phyloP scores from a whole-genome alignment of 2,797 vertebrate species.

The Falco columbarius region DNA sequence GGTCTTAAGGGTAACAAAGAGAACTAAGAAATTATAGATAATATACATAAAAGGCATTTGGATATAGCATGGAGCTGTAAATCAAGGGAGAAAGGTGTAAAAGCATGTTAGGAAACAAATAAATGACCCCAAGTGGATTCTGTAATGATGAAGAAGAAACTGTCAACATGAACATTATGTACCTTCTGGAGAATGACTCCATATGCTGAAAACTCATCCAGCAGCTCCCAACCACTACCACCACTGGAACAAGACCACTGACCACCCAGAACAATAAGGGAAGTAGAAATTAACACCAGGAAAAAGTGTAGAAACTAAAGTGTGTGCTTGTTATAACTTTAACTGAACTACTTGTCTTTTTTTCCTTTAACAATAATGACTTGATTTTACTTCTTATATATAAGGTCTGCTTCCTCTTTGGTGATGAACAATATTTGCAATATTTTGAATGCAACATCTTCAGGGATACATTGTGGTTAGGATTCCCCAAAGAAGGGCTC shows the following conservation, averaged over 20 bases:
- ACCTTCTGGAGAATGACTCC: neutral
- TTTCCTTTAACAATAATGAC: neutral
- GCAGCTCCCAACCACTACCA: neutral
- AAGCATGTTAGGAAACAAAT: neutral
- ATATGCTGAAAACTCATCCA: neutral
- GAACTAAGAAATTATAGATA: neutral
- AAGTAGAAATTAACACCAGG: neutral
- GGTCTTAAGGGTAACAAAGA: neutral
- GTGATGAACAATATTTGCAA: neutral
- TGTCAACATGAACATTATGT: neutral
- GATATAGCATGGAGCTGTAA: neutral
- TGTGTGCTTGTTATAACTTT: neutral
- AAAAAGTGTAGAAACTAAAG: neutral
- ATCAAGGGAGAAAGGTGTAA: neutral
- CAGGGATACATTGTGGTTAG: neutral
- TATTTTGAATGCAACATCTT: neutral
- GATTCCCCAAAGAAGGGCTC: neutral
- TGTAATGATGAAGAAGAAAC: neutral
- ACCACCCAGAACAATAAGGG: neutral
- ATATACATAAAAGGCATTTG: neutral
- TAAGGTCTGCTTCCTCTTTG: neutral
- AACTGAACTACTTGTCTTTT: neutral
- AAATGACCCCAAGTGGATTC: neutral
- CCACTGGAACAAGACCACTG: fast-evolving
- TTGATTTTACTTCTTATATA: neutral